Evolutionary conservation across 2,113 vertebrate genomes (phyloP).

Genomic region (Ochotona curzoniae): DNA sequence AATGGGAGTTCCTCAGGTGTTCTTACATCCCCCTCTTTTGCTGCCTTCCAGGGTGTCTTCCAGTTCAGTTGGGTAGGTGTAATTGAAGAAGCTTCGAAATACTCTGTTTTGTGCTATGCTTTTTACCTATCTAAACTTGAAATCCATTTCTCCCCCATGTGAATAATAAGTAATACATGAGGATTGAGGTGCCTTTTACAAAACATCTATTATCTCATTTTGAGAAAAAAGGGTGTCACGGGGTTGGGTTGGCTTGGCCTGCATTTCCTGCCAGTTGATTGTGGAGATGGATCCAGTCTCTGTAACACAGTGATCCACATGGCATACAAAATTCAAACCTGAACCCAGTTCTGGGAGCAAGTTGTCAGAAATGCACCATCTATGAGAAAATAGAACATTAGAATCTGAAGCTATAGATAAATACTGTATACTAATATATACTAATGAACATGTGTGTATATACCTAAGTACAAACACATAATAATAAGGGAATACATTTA

Average conservation of each 20-base stretch:
- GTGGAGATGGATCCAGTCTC: neutral
- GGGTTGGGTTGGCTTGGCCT: neutral
- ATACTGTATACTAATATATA: neutral
- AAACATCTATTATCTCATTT: neutral
- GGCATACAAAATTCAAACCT: too few species aligned
- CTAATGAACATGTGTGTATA: accelerated
- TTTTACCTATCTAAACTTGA: neutral
- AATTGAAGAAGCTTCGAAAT: neutral
- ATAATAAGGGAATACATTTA: neutral
- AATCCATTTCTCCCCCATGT: neutral
- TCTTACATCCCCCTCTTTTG: neutral
- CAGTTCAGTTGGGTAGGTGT: neutral
- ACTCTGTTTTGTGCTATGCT: neutral
- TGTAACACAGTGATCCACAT: accelerated
- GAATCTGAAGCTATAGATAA: neutral
- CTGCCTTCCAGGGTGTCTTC: neutral
- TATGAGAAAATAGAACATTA: neutral
- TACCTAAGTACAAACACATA: neutral
- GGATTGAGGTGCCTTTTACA: neutral
- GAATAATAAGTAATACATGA: neutral
- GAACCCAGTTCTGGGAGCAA: neutral
- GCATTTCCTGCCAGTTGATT: too few species aligned
- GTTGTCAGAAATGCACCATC: neutral
- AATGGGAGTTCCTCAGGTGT: neutral
- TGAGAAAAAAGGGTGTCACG: neutral